Evolutionary conservation across 2,888 invertebrate species (phyloP), one percentile per base, ranked within the genome.

Genomic region (Theodoxus fluviatilis): DNA sequence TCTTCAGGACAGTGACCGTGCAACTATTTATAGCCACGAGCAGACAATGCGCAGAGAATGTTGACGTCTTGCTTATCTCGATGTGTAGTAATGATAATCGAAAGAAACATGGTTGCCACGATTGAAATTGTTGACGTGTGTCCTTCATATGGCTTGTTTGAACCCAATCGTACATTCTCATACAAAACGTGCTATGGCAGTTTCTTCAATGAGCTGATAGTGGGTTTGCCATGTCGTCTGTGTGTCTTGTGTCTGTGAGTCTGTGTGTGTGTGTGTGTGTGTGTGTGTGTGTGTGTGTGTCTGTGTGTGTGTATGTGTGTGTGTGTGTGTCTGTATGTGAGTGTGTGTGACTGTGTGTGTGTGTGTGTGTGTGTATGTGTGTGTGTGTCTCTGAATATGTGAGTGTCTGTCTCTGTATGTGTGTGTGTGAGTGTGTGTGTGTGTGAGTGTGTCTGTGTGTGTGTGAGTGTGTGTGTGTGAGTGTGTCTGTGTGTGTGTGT

Each of bases 211-310:
- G n/a, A n/a, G n/a, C n/a, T n/a, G n/a, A 31, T 6, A 31, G 57
- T 57, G 22, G 28, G 57, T 4, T 6, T 57, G 57, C 31, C 4
- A 31, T 28, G 25, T 3, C 31, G 57, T 57, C 4, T 57, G 57
- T 57, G 12, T 57, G 57, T 57, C 4, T 57, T 64, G 66, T 35
- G 31, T 47, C 15, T 47, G 47, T 47, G 47, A 28, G 66, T 47
- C 15, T n/a, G 33, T 52, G 9, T 33, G 52, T 67, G 67, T 52
- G 52, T 67, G 52, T 67, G 52, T 67, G 35, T 67, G 52, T 49
- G 52, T 67, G 52, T 67, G 52, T 49, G 52, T 67, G 52, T 67
- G 52, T 49, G 52, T 67, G 52, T 67, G 52, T 52, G 35, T 67
- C 35, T 67, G 52, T 31, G 37, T 33, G 49, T 33, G 33, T 1